Percentiles rank a stretch among this genome's conserved stretches.
Evolutionary conservation across 2,113 vertebrate genomes (phyloP).

Genomic region (Vicugna pacos): DNA sequence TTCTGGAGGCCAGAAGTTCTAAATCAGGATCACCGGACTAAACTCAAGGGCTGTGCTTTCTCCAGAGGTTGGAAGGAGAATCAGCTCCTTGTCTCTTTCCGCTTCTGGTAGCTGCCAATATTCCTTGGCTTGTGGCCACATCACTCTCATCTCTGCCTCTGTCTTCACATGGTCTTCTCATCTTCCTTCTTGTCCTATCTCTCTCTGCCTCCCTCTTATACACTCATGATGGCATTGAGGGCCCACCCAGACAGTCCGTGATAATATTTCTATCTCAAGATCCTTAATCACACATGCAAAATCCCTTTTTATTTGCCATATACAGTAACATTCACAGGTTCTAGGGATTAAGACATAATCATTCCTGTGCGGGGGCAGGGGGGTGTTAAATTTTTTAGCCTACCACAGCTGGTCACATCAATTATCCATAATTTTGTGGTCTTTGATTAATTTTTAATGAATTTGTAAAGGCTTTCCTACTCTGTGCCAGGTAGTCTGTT

Average conservation of each 20-base stretch:
- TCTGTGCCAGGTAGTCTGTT: not conserved
- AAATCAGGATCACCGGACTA: not conserved
- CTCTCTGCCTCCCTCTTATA: not conserved
- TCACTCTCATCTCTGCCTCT: not conserved
- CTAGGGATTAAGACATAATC: not conserved
- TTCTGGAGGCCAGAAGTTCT: constrained; percentile 7
- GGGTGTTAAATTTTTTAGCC: not conserved
- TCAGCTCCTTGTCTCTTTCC: not conserved
- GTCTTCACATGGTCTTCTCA: not conserved
- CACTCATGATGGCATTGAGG: not conserved
- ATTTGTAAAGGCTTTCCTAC: not conserved
- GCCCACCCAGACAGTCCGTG: not conserved
- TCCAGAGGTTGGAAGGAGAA: not conserved
- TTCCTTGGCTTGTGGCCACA: not conserved
- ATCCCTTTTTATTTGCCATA: not conserved
- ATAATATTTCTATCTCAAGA: not conserved
- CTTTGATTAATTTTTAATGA: not conserved
- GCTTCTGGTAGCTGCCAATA: not conserved
- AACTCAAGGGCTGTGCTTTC: not conserved
- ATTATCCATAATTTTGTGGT: not conserved
- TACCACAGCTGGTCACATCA: not conserved
- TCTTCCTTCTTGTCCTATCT: not conserved
- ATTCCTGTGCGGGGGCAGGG: not conserved
- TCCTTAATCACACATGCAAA: not conserved
- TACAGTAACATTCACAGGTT: not conserved